Base-by-base conservation (phyloP, 2,888 invertebrate genomes). In the Tetropium fuscum region DNA sequence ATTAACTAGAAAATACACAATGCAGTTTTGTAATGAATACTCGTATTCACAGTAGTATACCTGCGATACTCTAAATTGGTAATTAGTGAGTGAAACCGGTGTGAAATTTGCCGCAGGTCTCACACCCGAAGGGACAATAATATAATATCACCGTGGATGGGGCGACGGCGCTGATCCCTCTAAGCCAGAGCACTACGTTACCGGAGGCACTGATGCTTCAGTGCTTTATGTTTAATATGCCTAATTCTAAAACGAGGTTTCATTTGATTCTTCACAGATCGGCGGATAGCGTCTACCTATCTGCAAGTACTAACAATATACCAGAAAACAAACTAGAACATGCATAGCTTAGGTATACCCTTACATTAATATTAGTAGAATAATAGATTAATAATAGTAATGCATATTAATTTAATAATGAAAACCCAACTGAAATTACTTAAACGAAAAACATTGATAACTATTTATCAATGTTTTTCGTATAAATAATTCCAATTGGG, bases 81-180 rank as follows among this genome's bases (percentile, higher is more conserved):
- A 80, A 81, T 81, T 81, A 81, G 79, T 78, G 77, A 75, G 80
- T 80, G 80, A 79, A 81, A 77, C 79, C 79, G 80, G 80, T 80
- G 80, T 80, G 79, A 81, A 81, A 81, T 81, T 77, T 74, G 80
- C 80, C 80, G 78, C 79, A 80, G 75, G 75, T 75, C 77, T 74
- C 79, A 77, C 80, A 80, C 77, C 73, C 78, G 74, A 79, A 75
- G 69, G 79, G 77, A 79, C 78, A 79, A 80, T 80, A 77, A 78
- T 78, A 76, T 80, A 80, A 80, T 80, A 78, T 69, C 58, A 54
- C 58, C 57, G 64, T 63, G 32, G 49, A 49, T 41, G 43, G 49
- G 49, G 49, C n/a, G 25, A 36, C 43, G 20, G 34, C 20, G 16
- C 25, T 18, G 19, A 32, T 34, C 47, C 47, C 30, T 45, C 47